A percentile compares a stretch with the other conserved stretches of the same genome.
These are phyloP conservation scores for Paramormyrops hopkinsi DNA, from an alignment of 2,797 vertebrate genomes.

Conservation along the genomic window DNA sequence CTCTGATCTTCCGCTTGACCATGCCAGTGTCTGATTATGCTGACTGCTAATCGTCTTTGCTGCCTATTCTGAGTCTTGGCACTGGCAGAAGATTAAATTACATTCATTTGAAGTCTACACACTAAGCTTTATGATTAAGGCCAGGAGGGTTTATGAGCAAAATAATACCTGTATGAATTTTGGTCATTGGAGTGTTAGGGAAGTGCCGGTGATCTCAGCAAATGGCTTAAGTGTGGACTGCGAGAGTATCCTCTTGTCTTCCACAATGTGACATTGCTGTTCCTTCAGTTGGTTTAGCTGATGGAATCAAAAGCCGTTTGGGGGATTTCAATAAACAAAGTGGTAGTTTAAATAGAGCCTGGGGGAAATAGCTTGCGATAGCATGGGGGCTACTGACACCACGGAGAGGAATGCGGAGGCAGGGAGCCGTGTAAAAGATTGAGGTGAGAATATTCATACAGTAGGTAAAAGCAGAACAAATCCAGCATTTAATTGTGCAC, in stretches of 20 bases:
- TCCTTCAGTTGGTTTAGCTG: conserved; percentile 67
- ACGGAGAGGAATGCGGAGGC: not conserved
- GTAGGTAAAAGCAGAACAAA: conserved; percentile 74
- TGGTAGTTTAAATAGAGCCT: conserved; percentile 67
- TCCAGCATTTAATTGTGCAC: conserved; percentile 63
- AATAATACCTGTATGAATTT: not conserved
- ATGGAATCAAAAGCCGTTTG: conserved; percentile 73
- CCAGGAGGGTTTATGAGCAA: not conserved
- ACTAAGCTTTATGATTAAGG: not conserved
- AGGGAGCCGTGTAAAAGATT: conserved; percentile 40
- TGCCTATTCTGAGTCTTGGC: not conserved
- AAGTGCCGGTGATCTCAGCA: not conserved
- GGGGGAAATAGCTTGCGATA: conserved; percentile 67
- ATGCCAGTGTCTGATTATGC: not conserved
- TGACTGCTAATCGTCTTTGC: not conserved
- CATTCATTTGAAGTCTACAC: not conserved
- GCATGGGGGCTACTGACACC: conserved; percentile 56
- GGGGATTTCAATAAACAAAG: conserved; percentile 75
- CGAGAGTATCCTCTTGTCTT: conserved; percentile 56
- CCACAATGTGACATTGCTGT: conserved; percentile 44
- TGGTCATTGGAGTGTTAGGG: not conserved
- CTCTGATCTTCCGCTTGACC: not conserved
- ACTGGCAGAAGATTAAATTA: not conserved
- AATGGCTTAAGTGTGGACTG: conserved; percentile 12
- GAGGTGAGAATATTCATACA: conserved; percentile 61